Evolutionary conservation across 2,797 vertebrate genomes (phyloP).

Genomic region (Caiman crocodilus): DNA sequence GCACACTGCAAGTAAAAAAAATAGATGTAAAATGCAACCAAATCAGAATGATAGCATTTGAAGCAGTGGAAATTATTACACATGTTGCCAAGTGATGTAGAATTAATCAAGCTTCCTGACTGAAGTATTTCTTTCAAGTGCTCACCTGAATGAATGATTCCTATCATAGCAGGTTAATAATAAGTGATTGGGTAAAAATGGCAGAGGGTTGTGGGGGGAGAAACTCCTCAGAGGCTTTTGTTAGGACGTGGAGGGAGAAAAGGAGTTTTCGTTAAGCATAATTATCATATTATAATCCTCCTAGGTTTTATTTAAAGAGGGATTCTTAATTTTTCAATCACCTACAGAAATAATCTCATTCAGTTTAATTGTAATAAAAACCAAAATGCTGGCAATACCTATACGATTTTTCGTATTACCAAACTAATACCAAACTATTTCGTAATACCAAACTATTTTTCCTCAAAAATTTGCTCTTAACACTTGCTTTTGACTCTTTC

Average conservation of each 20-base stretch:
- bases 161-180: not conserved
- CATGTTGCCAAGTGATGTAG: not conserved
- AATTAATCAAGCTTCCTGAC: not conserved
- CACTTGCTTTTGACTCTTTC: constrained; percentile 4
- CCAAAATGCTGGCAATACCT: not conserved
- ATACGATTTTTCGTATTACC: too few relatives aligned
- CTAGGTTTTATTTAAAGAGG: not conserved
- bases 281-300: not conserved
- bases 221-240: not conserved
- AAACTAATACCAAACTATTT: too few relatives aligned
- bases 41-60: not conserved
- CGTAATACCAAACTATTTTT: not conserved
- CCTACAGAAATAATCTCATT: not conserved
- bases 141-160: not conserved
- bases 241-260: not conserved
- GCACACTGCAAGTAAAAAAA: not conserved
- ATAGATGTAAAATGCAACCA: not conserved
- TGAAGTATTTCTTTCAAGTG: not conserved
- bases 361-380: not conserved
- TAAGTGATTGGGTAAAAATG: too few relatives aligned
- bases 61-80: not conserved
- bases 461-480: not conserved
- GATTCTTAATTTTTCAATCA: not conserved
- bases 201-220: not conserved
- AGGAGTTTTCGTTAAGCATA: not conserved